Evolutionary conservation across 1,140 invertebrate species (phyloP).

Genomic region (Triops cancriformis): DNA sequence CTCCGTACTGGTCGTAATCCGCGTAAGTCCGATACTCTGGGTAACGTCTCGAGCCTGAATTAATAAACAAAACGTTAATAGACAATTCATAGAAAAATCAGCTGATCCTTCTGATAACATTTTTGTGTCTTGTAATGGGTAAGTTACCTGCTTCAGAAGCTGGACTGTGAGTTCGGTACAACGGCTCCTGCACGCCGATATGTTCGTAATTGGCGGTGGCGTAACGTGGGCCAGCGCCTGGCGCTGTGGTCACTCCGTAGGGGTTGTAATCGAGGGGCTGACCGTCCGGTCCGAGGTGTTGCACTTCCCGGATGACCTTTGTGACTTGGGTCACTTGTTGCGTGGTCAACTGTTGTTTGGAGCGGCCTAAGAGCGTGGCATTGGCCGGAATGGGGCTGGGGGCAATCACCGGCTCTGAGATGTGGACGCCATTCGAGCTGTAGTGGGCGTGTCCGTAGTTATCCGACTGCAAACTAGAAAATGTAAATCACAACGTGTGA

Average conservation of each 20-base stretch:
- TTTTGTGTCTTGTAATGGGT: background rate
- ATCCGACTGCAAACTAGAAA: background rate
- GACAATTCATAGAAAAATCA: background rate
- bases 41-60: conserved; percentile 33
- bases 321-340: conserved; percentile 48
- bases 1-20: conserved; percentile 53
- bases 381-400: conserved; percentile 18
- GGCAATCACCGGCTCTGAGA: conserved; percentile 16
- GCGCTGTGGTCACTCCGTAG: conserved; percentile 31
- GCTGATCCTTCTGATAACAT: background rate
- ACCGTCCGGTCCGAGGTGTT: conserved; percentile 55
- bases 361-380: conserved; percentile 19
- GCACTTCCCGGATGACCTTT: conserved; percentile 56
- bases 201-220: conserved; percentile 24
- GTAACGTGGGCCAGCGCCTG: conserved; percentile 26
- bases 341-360: conserved; percentile 26
- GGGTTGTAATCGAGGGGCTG: conserved; percentile 38
- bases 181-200: conserved; percentile 31
- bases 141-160: conserved; percentile 35
- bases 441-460: background rate
- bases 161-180: conserved; percentile 36
- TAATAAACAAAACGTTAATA: conserved; percentile 19
- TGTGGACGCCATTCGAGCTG: background rate
- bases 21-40: conserved; percentile 39
- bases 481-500: no score